Evolutionary conservation across 2,888 invertebrate species (phyloP).

Genomic region (Abscondita cerata): DNA sequence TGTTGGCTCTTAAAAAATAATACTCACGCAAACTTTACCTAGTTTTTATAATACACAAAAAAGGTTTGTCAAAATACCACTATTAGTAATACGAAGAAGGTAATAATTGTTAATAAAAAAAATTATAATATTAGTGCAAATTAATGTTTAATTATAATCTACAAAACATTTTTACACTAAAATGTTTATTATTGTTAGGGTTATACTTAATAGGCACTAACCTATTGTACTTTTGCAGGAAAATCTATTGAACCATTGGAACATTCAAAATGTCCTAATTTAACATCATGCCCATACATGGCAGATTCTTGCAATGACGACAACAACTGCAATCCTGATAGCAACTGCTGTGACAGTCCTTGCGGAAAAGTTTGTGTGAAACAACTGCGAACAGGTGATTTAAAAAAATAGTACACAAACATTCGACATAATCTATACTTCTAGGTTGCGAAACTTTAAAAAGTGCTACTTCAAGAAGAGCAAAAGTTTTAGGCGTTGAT

Average conservation of each 20-base stretch:
- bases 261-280: slow-evolving; percentile 52
- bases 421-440: slow-evolving; percentile 11
- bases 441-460: slow-evolving; percentile 72
- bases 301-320: slow-evolving; percentile 67
- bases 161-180: too few relatives aligned
- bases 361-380: slow-evolving; percentile 70
- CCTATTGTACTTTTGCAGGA: too few relatives aligned
- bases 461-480: slow-evolving; percentile 67
- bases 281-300: slow-evolving; percentile 65
- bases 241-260: background rate
- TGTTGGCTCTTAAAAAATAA: too few relatives aligned
- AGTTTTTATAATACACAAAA: too few relatives aligned
- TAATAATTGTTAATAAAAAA: too few relatives aligned
- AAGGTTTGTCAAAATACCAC: too few relatives aligned
- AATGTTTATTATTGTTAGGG: too few relatives aligned
- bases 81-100: too few relatives aligned
- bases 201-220: too few relatives aligned
- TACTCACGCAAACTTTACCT: too few relatives aligned
- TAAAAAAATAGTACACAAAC: background rate
- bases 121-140: too few relatives aligned
- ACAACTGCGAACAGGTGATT: slow-evolving; percentile 67
- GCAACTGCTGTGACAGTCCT: slow-evolving; percentile 72
- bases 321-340: slow-evolving; percentile 66
- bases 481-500: slow-evolving; percentile 64
- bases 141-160: too few relatives aligned